These are phyloP conservation scores for Melanchra persicariae DNA, from an alignment of 2,888 invertebrate species.

Conservation along the genomic window DNA sequence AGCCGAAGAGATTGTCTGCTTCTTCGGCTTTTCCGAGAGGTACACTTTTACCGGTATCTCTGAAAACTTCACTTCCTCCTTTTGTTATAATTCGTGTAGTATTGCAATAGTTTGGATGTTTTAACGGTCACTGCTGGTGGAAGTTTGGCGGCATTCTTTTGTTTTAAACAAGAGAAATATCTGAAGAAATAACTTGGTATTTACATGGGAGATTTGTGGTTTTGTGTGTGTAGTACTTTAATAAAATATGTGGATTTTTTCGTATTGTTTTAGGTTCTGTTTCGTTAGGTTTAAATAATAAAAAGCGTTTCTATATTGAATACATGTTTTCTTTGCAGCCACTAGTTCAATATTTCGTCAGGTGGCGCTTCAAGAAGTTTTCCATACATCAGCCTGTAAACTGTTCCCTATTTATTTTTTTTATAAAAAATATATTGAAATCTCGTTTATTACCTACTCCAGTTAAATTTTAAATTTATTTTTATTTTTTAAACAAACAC, in stretches of 20 bases:
- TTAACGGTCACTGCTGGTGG: slow-evolving; percentile 47
- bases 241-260: neutral
- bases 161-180: slow-evolving; percentile 39
- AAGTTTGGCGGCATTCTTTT: slow-evolving; percentile 50
- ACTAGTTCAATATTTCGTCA: no score
- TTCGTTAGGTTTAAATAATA: neutral
- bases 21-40: slow-evolving; percentile 31
- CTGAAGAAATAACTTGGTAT: slow-evolving; percentile 41
- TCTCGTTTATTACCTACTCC: no score
- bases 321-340: no score
- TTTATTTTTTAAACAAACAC: no score
- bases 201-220: slow-evolving; percentile 52
- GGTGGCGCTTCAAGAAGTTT: no score
- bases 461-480: no score
- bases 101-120: slow-evolving; percentile 58
- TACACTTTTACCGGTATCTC: slow-evolving; percentile 58
- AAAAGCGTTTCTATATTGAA: no score
- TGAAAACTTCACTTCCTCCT: slow-evolving; percentile 48
- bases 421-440: no score
- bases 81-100: slow-evolving; percentile 58
- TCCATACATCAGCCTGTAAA: no score
- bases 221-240: no score
- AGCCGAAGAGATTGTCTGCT: slow-evolving; percentile 38
- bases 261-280: neutral
- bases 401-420: no score